Base-by-base conservation (phyloP, 2,797 vertebrate genomes). In the Hydrophis major region DNA sequence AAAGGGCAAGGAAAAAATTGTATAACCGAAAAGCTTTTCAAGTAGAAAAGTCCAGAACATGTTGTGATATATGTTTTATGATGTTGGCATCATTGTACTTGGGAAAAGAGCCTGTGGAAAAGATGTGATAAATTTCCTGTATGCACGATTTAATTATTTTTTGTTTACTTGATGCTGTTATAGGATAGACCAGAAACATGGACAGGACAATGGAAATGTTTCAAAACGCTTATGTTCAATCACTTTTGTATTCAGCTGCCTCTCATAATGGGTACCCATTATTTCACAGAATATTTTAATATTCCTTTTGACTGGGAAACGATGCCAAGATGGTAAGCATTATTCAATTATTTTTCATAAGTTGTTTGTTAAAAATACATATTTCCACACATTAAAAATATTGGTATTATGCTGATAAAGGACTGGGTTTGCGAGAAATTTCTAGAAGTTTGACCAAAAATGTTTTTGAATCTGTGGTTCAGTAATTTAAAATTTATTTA, bases 181-280 rank as follows among this genome's bases (percentile, higher is more conserved):
- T 92, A 99, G 99, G 99, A 99, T 95, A 99, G 98, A 96, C 98
- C 98, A 93, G 99, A 99, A 97, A 99, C 99, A 0, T 98, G 98
- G 98, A 98, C 99, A 97, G 98, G 98, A 92, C 99, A 99, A 88
- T 99, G 99, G 99, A 98, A 98, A 93, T 99, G 99, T 96, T 98
- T 99, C 93, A 99, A 98, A 97, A 98, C 98, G 89, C 96, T 99
- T 93, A 96, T 99, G 4, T 99, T 99, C 96, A 99, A 99, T 96
- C 99, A 99, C 92, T 99, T 99, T 94, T 99, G 95, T 94, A 99
- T 99, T 96, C 99, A 99, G 95, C 96, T 99, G 89, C 99, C 99
- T 61, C 95, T 99, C 96, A 99, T 99, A 94, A 1, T 99, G 98
- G 99, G 99, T 20, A 99, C 98, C 0, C 99, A 98, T 89, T 98